A percentile compares a stretch with the other conserved stretches of the same genome.
These are phyloP conservation scores for Netelia inedita DNA, from an alignment of 2,888 invertebrate genomes.

Conservation along the genomic window DNA sequence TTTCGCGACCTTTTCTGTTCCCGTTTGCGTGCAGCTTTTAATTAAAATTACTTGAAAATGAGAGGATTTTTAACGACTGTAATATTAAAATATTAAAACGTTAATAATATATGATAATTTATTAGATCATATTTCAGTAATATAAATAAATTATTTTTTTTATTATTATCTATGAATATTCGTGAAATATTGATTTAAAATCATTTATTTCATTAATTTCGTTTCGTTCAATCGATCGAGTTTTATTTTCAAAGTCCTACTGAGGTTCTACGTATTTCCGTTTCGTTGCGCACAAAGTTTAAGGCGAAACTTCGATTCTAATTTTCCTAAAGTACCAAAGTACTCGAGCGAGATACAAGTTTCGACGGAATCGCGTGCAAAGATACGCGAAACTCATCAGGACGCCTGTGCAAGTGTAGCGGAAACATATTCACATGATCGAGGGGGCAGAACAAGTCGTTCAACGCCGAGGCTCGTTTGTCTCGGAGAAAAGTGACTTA, in stretches of 20 bases:
- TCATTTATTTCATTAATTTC: too few relatives aligned
- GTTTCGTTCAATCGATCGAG: too few relatives aligned
- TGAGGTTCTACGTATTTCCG: not conserved
- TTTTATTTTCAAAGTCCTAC: not conserved
- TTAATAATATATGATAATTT: not conserved
- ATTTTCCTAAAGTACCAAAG: conserved; percentile 48
- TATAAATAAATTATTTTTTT: too few relatives aligned
- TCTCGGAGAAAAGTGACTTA: conserved; percentile 60
- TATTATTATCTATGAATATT: too few relatives aligned
- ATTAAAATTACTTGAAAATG: not conserved
- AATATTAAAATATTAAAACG: too few relatives aligned
- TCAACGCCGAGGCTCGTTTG: conserved; percentile 52
- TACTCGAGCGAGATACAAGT: conserved; percentile 35
- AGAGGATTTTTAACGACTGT: too few relatives aligned
- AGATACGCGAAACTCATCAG: conserved; percentile 40
- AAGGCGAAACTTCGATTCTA: not conserved
- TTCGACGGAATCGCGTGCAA: conserved; percentile 30
- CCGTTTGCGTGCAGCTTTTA: not conserved
- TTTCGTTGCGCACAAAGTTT: not conserved
- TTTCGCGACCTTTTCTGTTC: not conserved
- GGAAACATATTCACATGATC: conserved; percentile 46
- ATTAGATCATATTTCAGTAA: not conserved
- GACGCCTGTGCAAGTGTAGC: not conserved
- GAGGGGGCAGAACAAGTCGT: conserved; percentile 48
- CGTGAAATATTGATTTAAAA: too few relatives aligned